Evolutionary conservation across 2,113 vertebrate genomes (phyloP), one percentile per base, ranked within the genome.

Genomic region (Centropus unirufus): DNA sequence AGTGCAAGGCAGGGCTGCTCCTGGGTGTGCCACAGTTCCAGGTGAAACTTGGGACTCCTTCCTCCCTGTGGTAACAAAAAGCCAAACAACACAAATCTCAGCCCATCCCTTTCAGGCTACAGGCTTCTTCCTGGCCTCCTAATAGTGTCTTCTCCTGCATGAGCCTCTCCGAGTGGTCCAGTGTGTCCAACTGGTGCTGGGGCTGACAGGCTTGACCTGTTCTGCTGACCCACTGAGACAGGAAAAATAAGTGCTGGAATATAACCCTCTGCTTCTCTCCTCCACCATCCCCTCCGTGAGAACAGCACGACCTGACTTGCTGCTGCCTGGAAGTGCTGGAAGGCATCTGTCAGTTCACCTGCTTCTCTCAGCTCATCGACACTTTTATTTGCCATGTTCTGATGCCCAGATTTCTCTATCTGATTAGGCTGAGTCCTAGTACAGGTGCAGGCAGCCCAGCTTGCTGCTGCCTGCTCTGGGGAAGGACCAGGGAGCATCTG

Each of bases 121-220:
- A 9, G 55, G 18, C 39, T 54, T 40, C 54, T 54, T 83, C 46
- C 62, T 3, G 1, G 39, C 7, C 11, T 40, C 62, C 54, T 3
- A 3, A 9, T 1, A 4, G n/a, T 36, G 23, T 42, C 30, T 58
- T 51, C 59, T 59, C 44, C 54, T 34, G 34, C 3, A 0, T 59
- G 58, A 0, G 1, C 19, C 18, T 27, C 12, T 9, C 29, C 2
- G 2, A 58, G 12, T 20, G 16, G 44, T 59, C 63, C 52, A 4
- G 1, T 4, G 1, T 51, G 34, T 40, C 34, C 62, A 16, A 44
- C 21, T 8, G 4, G 34, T 12, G 52, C 8, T 11, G 54, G 18
- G 27, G 17, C 32, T 36, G 47, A 42, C 49, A 27, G 20, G 32
- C 27, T 40, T 3, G 1, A 12, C 18, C 23, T 39, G 14, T 49